Conservation (phyloP, 2,888 invertebrate species). For the Cryptophagus acutangulus region DNA sequence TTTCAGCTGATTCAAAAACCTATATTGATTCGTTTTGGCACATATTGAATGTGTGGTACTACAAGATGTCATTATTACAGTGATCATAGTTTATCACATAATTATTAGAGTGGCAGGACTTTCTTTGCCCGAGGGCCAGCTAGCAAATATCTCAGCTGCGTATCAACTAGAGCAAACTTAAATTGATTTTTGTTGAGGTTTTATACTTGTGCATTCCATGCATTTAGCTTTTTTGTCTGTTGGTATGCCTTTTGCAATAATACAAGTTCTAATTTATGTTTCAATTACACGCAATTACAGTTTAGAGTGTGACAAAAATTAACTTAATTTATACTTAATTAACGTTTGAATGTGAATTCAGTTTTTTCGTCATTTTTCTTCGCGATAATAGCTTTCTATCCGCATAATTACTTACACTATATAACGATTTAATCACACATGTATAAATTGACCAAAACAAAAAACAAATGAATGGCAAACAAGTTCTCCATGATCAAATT, state of each 20-base stretch:
- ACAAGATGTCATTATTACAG: constrained; percentile 38
- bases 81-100: constrained; percentile 40
- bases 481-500: constrained; percentile 27
- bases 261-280: too few relatives aligned
- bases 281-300: constrained; percentile 4
- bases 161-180: constrained; percentile 2
- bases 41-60: too few relatives aligned
- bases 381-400: constrained; percentile 21
- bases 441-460: constrained; percentile 19
- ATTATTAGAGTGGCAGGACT: constrained; percentile 40
- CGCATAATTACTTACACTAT: constrained; percentile 25
- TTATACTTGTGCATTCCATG: too few relatives aligned
- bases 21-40: too few relatives aligned
- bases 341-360: constrained; percentile 18
- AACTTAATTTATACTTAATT: constrained; percentile 6
- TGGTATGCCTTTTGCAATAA: too few relatives aligned
- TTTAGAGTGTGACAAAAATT: constrained; percentile 4
- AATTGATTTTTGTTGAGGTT: constrained; percentile 3
- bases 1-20: too few relatives aligned
- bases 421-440: constrained; percentile 26
- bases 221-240: too few relatives aligned
- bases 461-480: constrained; percentile 22
- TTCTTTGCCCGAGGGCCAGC: constrained; percentile 35
- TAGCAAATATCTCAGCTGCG: background rate
- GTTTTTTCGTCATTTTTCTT: constrained; percentile 14